phyloP scores from a whole-genome alignment of 2,888 invertebrate species.

The Drosophila recens region DNA sequence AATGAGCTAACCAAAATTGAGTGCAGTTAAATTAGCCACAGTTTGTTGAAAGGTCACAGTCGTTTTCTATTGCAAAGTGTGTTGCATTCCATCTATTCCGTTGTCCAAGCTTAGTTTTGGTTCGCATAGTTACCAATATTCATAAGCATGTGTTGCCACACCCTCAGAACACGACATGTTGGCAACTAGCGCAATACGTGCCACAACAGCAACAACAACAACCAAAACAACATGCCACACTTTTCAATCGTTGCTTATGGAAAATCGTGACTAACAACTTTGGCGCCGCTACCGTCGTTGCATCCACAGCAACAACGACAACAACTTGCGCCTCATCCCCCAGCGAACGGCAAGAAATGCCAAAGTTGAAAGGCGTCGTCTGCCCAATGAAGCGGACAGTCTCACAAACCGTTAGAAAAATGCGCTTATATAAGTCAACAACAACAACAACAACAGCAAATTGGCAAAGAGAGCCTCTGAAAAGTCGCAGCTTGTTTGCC shows the following conservation, averaged over 20 bases:
- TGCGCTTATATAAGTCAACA: slow-evolving; percentile 69
- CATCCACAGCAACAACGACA: slow-evolving; percentile 14
- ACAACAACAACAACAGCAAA: slow-evolving; percentile 6
- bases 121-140: slow-evolving; percentile 44
- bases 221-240: slow-evolving; percentile 64
- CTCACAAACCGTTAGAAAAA: slow-evolving; percentile 44
- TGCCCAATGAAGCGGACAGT: slow-evolving; percentile 43
- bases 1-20: not conserved
- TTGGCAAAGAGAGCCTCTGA: slow-evolving; percentile 21
- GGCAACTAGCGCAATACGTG: slow-evolving; percentile 57
- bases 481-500: slow-evolving; percentile 34
- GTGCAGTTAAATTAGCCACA: not conserved
- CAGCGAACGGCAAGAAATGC: slow-evolving; percentile 45
- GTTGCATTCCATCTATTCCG: slow-evolving; percentile 30
- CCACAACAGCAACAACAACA: slow-evolving; percentile 38
- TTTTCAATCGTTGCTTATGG: slow-evolving; percentile 47
- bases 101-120: slow-evolving; percentile 33
- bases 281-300: slow-evolving; percentile 58
- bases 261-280: slow-evolving; percentile 67
- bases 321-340: not conserved
- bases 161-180: slow-evolving; percentile 65
- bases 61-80: slow-evolving; percentile 10
- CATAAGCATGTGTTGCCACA: slow-evolving; percentile 56
- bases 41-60: slow-evolving; percentile 48
- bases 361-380: slow-evolving; percentile 76